phyloP scores from a whole-genome alignment of 2,113 vertebrate genomes.

The Balaenoptera acutorostrata region DNA sequence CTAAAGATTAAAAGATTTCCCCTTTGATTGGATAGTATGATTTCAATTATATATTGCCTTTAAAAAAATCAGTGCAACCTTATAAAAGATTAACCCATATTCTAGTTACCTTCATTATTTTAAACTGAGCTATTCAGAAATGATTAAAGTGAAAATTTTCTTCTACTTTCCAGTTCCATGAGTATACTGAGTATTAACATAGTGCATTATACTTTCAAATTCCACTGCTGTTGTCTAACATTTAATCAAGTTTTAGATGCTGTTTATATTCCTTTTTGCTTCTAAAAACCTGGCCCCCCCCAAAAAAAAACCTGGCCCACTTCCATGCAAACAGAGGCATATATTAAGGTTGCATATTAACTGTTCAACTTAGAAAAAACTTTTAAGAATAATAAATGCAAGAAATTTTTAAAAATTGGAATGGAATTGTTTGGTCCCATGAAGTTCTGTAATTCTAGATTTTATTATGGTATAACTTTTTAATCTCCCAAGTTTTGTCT shows the following conservation, averaged over 20 bases:
- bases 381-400: slow-evolving; percentile 46
- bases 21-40: slow-evolving; percentile 66
- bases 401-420: slow-evolving; percentile 71
- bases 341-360: slow-evolving; percentile 53
- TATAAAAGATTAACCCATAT: slow-evolving; percentile 75
- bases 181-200: slow-evolving; percentile 75
- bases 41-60: slow-evolving; percentile 79
- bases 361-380: slow-evolving; percentile 52
- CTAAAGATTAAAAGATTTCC: slow-evolving; percentile 58
- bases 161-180: slow-evolving; percentile 80
- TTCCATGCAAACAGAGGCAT: slow-evolving; percentile 69
- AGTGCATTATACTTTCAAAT: slow-evolving; percentile 78
- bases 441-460: slow-evolving; percentile 67
- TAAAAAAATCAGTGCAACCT: slow-evolving; percentile 60
- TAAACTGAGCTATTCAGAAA: slow-evolving; percentile 76
- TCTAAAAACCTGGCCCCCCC: slow-evolving; percentile 65
- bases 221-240: slow-evolving; percentile 70
- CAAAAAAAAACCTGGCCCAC: slow-evolving; percentile 63
- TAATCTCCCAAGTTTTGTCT: slow-evolving; percentile 41
- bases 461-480: slow-evolving; percentile 5
- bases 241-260: slow-evolving; percentile 73
- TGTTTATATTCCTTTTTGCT: slow-evolving; percentile 63
- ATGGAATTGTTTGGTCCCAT: slow-evolving; percentile 83
- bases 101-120: slow-evolving; percentile 78
- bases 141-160: slow-evolving; percentile 69